A percentile compares a stretch with the other conserved stretches of the same genome.
Evolutionary conservation across 2,797 vertebrate genomes (phyloP).

Genomic region (Microctenopoma lineatum): DNA sequence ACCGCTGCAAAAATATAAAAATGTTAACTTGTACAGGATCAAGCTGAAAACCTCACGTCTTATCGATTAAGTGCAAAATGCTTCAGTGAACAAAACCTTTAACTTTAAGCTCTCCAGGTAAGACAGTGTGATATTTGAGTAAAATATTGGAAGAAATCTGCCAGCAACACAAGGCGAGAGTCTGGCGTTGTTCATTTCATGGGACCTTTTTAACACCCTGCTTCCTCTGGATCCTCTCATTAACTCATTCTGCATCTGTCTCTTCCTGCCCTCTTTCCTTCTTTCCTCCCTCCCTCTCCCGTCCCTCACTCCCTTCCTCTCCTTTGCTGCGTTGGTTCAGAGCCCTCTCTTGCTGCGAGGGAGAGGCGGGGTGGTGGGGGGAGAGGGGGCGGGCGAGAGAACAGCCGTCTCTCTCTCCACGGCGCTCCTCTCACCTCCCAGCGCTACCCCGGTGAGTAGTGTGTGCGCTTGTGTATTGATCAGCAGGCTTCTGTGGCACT

Average conservation of each 20-base stretch:
- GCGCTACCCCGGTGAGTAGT: constrained; percentile 88
- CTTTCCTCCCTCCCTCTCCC: constrained; percentile 72
- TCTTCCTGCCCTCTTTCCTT: constrained; percentile 79
- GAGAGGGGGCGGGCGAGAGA: constrained; percentile 86
- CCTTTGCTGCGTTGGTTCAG: constrained; percentile 85
- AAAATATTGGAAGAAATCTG: background rate
- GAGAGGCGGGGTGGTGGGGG: constrained; percentile 87
- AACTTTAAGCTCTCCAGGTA: background rate
- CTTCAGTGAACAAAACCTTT: background rate
- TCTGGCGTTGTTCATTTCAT: constrained; percentile 64
- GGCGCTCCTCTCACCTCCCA: constrained; percentile 88
- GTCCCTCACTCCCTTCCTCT: constrained; percentile 74
- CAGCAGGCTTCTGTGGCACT: constrained; percentile 72
- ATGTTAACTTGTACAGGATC: background rate
- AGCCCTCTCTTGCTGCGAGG: constrained; percentile 87
- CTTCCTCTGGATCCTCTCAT: constrained; percentile 82
- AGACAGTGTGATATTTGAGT: background rate
- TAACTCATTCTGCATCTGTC: constrained; percentile 84
- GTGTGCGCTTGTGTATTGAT: constrained; percentile 75
- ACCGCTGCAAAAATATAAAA: too few relatives aligned
- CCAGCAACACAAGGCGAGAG: constrained; percentile 7
- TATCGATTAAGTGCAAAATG: background rate
- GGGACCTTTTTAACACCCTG: constrained; percentile 81
- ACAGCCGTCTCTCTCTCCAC: constrained; percentile 86
- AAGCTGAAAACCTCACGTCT: background rate